phyloP scores from a whole-genome alignment of 2,888 invertebrate species.

The Cephonodes hylas region DNA sequence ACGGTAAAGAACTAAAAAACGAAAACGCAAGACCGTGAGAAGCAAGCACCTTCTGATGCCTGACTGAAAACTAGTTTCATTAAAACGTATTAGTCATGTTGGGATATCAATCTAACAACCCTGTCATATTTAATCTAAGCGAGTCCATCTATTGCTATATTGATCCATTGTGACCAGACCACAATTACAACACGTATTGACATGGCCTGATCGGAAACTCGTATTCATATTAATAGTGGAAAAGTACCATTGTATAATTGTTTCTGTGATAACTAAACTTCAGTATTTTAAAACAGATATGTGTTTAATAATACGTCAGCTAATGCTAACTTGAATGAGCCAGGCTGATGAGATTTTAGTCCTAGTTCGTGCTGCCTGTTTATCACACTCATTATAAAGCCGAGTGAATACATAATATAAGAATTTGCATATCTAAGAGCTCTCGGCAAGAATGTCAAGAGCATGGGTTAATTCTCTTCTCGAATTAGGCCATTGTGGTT shows the following conservation, averaged over 20 bases:
- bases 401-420: too few relatives aligned
- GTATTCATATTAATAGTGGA: background rate
- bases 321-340: background rate
- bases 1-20: background rate
- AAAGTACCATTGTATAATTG: background rate
- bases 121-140: slow-evolving; percentile 47
- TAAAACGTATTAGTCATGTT: slow-evolving; percentile 22
- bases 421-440: too few relatives aligned
- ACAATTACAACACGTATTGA: slow-evolving; percentile 37
- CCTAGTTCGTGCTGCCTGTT: too few relatives aligned
- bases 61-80: slow-evolving; percentile 19
- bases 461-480: too few relatives aligned
- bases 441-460: too few relatives aligned
- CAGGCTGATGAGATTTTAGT: too few relatives aligned
- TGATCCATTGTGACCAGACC: slow-evolving; percentile 38
- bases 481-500: too few relatives aligned
- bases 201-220: slow-evolving; percentile 31
- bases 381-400: too few relatives aligned
- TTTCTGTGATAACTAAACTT: background rate
- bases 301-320: background rate
- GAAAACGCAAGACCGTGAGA: background rate
- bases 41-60: background rate
- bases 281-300: background rate
- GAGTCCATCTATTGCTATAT: slow-evolving; percentile 46
- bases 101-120: slow-evolving; percentile 28